Conservation (phyloP, 2,888 invertebrate genomes). For the Archips xylosteana region DNA sequence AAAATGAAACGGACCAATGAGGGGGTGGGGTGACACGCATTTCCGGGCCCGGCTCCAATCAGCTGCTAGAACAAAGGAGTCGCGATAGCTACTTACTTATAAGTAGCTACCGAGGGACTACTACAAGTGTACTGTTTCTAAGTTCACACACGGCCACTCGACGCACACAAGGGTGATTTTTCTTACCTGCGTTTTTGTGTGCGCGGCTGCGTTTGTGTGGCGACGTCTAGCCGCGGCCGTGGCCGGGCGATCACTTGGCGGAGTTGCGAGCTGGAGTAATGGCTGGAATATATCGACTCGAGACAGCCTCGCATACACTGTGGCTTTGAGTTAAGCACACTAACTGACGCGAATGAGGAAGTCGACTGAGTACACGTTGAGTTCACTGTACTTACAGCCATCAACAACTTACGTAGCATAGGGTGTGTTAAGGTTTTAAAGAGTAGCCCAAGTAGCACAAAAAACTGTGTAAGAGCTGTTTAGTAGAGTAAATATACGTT, state of each 20-base stretch:
- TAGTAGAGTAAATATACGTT: neutral
- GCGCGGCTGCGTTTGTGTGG: constrained; percentile 72
- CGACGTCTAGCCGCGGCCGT: constrained; percentile 65
- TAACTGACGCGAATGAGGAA: constrained; percentile 59
- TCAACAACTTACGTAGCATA: neutral
- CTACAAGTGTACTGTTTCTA: constrained; percentile 65
- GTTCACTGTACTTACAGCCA: constrained; percentile 45
- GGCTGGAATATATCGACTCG: constrained; percentile 72
- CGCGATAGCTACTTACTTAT: constrained; percentile 84
- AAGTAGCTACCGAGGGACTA: constrained; percentile 79
- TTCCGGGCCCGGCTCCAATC: constrained; percentile 86
- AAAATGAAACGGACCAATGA: constrained; percentile 86
- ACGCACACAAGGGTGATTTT: constrained; percentile 67
- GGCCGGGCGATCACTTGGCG: constrained; percentile 65
- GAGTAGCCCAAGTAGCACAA: neutral
- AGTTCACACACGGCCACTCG: constrained; percentile 68
- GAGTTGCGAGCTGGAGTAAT: constrained; percentile 72
- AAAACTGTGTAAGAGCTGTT: too few relatives aligned
- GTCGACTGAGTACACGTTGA: constrained; percentile 49
- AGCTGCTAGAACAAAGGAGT: constrained; percentile 86
- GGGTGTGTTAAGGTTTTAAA: neutral
- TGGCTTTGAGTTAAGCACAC: constrained; percentile 58
- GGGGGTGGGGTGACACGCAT: constrained; percentile 86
- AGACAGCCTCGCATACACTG: constrained; percentile 50
- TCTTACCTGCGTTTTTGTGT: constrained; percentile 77